These are phyloP conservation scores for Trachurus trachurus DNA, from an alignment of 2,797 vertebrate genomes.

Conservation along the genomic window DNA sequence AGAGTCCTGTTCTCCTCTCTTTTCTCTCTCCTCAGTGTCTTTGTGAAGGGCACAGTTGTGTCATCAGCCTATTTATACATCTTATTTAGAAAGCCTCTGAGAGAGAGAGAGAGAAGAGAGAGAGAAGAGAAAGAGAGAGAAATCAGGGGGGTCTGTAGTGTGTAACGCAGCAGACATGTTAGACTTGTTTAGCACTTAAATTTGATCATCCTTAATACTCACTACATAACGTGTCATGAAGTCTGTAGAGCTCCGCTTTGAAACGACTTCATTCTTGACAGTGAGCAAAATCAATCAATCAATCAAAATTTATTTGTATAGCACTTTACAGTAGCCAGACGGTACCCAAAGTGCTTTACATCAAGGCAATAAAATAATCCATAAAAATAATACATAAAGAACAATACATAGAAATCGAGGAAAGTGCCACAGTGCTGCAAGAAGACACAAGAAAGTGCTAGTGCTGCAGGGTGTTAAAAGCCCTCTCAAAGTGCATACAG, in stretches of 20 bases:
- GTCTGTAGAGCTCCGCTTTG: not conserved
- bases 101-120: constrained; percentile 4
- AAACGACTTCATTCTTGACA: not conserved
- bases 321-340: too few species aligned
- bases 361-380: too few species aligned
- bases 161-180: constrained; percentile 13
- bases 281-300: too few species aligned
- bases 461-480: too few species aligned
- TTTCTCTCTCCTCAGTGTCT: constrained; percentile 62
- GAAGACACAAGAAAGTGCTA: too few species aligned
- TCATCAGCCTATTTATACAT: constrained; percentile 84
- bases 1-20: constrained; percentile 73
- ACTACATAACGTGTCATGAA: not conserved
- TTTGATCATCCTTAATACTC: not conserved
- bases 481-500: too few species aligned
- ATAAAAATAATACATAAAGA: too few species aligned
- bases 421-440: too few species aligned
- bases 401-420: too few species aligned
- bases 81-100: constrained; percentile 81
- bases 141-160: constrained; percentile 11
- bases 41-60: constrained; percentile 80
- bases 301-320: too few species aligned
- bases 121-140: constrained; percentile 24
- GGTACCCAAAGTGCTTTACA: too few species aligned
- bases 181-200: constrained; percentile 14